These are phyloP conservation scores for Gavialis gangeticus DNA, from an alignment of 2,113 vertebrate species.

Conservation along the genomic window DNA sequence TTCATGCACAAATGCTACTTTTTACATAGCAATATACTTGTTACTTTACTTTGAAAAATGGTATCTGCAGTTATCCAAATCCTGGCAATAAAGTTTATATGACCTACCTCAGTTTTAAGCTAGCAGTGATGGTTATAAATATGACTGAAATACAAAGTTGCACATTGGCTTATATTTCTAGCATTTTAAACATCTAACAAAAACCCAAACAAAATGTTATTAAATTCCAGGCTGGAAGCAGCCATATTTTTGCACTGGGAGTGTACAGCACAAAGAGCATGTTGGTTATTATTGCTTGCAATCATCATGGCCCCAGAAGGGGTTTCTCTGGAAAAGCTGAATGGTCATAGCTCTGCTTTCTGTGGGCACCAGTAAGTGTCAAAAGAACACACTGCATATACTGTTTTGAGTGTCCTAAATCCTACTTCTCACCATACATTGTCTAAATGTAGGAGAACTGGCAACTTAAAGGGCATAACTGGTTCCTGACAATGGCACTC, in stretches of 20 bases:
- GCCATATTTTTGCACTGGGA: no score
- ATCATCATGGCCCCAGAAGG: no score
- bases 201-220: neutral
- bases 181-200: neutral
- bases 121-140: rapidly evolving
- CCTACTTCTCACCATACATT: neutral
- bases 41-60: neutral
- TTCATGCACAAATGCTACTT: neutral
- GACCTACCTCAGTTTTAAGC: neutral
- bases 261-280: no score
- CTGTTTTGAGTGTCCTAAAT: no score
- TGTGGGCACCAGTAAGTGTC: no score
- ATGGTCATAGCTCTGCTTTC: neutral
- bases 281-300: no score
- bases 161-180: neutral
- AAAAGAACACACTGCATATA: no score
- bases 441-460: neutral
- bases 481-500: neutral
- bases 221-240: neutral
- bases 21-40: neutral
- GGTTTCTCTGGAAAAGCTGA: no score
- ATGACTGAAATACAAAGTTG: neutral
- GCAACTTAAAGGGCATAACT: neutral
- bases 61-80: rapidly evolving
- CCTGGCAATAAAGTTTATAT: no score